Base-by-base conservation (phyloP, 2,113 vertebrate species). In the Naja naja region DNA sequence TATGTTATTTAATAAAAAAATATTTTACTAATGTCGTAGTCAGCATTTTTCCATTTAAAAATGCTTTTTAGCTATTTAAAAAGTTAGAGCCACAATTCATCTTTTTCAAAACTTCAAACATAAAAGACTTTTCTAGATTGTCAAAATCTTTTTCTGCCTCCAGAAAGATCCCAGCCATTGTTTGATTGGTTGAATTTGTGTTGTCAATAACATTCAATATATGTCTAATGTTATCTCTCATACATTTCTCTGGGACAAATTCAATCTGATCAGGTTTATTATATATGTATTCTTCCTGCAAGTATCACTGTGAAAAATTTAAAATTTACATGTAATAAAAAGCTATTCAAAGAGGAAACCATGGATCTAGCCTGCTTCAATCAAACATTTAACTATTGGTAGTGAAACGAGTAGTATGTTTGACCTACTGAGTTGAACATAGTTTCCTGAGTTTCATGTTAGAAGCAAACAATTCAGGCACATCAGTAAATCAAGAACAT, bases 401-500 rank as follows among this genome's bases (percentile, higher is more conserved):
- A 85, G n/a, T 81, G 23, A 89, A 11, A 43, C 3, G 5, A 56
- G 54, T 43, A 56, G 54, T 53, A 20, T 4, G 39, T 93, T 89
- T 85, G 30, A 39, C 58, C 74, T 3, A 30, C 43, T 60, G 14
- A 58, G 10, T 53, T 60, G n/a, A 89, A 47, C 54, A 85, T 54
- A 25, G 5, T 52, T 43, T 53, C 22, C 22, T n/a, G 52, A 69
- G 20, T 69, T 93, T 85, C 89, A 43, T 2, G 8, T 43, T 34
- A 81, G 90, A 94, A 93, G 91, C 34, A 20, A 7, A 52, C 89
- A 90, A 86, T 85, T 60, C 52, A 92, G 6, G 53, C 55, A 94
- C 95, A 94, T 93, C 90, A 93, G n/a, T 89, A 93, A 85, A 93
- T 69, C 88, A 94, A 95, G 88, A 93, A 64, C 54, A 95, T 5